Base-by-base conservation (phyloP, 2,797 vertebrate species). In the Lepilemur septentrionalis region DNA sequence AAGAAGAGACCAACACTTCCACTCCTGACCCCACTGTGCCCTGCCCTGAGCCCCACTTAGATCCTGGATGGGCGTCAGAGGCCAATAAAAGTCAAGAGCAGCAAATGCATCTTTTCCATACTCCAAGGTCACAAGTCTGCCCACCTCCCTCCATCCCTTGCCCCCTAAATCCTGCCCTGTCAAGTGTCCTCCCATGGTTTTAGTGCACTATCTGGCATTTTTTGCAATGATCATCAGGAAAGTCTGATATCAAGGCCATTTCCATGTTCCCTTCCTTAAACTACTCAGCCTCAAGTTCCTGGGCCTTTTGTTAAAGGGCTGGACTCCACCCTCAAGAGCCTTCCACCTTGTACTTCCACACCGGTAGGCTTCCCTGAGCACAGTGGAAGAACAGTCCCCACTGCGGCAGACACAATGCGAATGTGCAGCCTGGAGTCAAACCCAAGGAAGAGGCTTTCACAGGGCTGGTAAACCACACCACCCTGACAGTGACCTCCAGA, bases 131-230 rank as follows among this genome's bases (percentile, higher is more conserved):
- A 5, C 35, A 35, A 13, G 22, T n/a, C n/a, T 0, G 9, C 41
- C 59, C 13, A 25, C 46, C 35, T 50, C 32, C 46, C 4, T 9
- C 13, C 20, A 0, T 35, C 32, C 30, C 7, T 10, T 7, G 0
- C 5, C 32, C 14, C 32, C 67, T 11, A 18, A 28, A 3, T 5
- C 32, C 70, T 48, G 52, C 8, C 23, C 76, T 46, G 22, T 57
- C 73, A 73, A 69, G 41, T 14, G 43, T 32, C 18, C 11, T 9
- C 57, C 9, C 8, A 7, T 4, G 73, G 46, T 28, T 15, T n/a
- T 9, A 15, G 30, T 0, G n/a, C 12, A 17, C 14, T 1, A 7
- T 5, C 7, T 13, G 5, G 18, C 15, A 28, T 41, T 55, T 23
- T 65, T 30, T 13, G 2, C 9, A 30, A 55, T 17, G 15, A 7